These are phyloP conservation scores for Platypus cylindrus DNA, from an alignment of 2,888 invertebrate species.

Conservation along the genomic window DNA sequence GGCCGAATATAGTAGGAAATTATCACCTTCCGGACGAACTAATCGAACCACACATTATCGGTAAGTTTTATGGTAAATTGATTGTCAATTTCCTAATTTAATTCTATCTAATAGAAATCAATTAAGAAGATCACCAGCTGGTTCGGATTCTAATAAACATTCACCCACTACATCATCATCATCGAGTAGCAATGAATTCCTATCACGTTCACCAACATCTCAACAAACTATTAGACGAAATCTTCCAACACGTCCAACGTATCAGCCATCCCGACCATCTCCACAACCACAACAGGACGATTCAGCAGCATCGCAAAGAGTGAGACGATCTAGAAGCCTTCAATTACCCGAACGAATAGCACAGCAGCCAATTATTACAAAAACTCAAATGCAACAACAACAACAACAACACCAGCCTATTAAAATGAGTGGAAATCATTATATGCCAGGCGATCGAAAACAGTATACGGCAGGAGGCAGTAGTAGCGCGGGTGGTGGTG, in stretches of 20 bases:
- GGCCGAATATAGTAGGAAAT: slow-evolving; percentile 23
- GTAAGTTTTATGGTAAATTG: slow-evolving; percentile 7
- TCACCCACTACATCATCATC: slow-evolving; percentile 28
- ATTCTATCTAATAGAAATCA: slow-evolving; percentile 15
- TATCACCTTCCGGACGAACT: slow-evolving; percentile 30
- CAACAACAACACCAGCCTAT: slow-evolving; percentile 28
- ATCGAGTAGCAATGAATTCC: slow-evolving; percentile 29
- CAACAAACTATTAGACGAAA: slow-evolving; percentile 16
- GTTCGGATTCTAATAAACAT: slow-evolving; percentile 30
- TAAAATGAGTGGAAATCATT: slow-evolving; percentile 24
- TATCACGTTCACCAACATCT: slow-evolving; percentile 24
- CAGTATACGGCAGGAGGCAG: slow-evolving; percentile 10
- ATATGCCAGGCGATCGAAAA: slow-evolving; percentile 17
- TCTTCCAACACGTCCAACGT: slow-evolving; percentile 17
- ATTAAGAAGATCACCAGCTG: slow-evolving; percentile 29
- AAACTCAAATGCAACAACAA: slow-evolving; percentile 32
- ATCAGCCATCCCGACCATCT: slow-evolving; percentile 7
- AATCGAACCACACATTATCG: slow-evolving; percentile 25
- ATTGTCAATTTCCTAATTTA: no score
- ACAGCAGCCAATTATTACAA: no score
- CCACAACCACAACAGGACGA: slow-evolving; percentile 25
- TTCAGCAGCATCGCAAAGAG: slow-evolving; percentile 25
- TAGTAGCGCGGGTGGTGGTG: slow-evolving; percentile 13
- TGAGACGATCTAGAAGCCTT: slow-evolving; percentile 45
- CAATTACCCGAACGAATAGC: slow-evolving; percentile 45